A percentile compares a stretch with the other conserved stretches of the same genome.
phyloP scores from a whole-genome alignment of 2,888 invertebrate genomes.

The Eurytoma adleriae region DNA sequence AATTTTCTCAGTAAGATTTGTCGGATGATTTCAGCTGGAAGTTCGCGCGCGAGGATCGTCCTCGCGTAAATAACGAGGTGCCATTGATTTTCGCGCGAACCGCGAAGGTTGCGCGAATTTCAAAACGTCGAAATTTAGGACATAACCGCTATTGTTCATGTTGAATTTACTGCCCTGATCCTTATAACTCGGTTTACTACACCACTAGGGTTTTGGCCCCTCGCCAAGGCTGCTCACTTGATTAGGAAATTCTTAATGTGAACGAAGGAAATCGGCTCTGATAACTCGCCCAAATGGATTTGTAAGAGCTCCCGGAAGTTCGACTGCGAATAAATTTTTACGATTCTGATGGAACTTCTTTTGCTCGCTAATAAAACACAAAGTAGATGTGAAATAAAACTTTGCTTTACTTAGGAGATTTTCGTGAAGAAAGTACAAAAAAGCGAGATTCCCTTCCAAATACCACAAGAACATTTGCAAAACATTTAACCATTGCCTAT shows the following conservation, averaged over 20 bases:
- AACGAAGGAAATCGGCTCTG: constrained; percentile 5
- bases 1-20: not conserved
- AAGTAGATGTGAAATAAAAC: not conserved
- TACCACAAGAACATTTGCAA: too few species aligned
- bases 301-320: not conserved
- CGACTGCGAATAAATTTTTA: not conserved
- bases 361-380: not conserved
- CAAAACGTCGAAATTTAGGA: constrained; percentile 1
- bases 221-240: constrained; percentile 37
- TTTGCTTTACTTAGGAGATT: too few species aligned
- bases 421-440: too few species aligned
- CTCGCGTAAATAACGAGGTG: too few species aligned
- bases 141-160: constrained; percentile 1
- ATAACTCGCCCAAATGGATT: not conserved
- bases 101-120: not conserved
- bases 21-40: too few species aligned
- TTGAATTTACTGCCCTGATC: constrained; percentile 23
- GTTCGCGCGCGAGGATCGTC: too few species aligned
- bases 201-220: constrained; percentile 17
- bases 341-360: not conserved
- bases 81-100: constrained; percentile 13
- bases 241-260: constrained; percentile 44
- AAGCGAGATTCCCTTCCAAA: too few species aligned
- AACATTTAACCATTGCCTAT: too few species aligned
- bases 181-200: constrained; percentile 6